Base-by-base conservation (phyloP, 1,140 invertebrate genomes). In the Bombus sibiricus region DNA sequence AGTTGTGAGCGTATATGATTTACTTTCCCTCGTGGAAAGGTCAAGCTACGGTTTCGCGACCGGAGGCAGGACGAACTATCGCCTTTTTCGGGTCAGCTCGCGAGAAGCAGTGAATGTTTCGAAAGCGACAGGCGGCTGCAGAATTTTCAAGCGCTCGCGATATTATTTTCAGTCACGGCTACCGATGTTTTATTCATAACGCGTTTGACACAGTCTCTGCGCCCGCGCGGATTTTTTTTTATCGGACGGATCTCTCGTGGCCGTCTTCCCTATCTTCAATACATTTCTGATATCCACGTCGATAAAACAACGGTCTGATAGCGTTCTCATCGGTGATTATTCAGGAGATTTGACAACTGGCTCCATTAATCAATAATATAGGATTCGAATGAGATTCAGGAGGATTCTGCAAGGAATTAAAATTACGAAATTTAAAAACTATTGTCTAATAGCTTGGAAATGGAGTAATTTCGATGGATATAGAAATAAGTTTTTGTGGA, bases 121-220 rank as follows among this genome's bases (percentile, higher is more conserved):
- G 75, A 78, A 79, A 79, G n/a, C 82, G 76, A 79, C 32, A 28
- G 34, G 43, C 22, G 37, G 37, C 13, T 1, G n/a, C 9, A 25
- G 75, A 76, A 79, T 84, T 78, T 71, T 71, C 75, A 43, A 84
- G 28, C 47, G 74, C 12, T 18, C 32, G 12, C 1, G 25, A 73
- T 76, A 59, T 47, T 84, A 84, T 78, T 84, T 84, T 68, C 82
- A 78, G 75, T 71, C 74, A 57, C 71, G 59, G 5, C 73, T 47
- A 10, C 0, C 5, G 6, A 84, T 84, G 66, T 62, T 79, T 84
- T 84, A 84, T 84, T 84, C 75, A 84, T 84, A 79, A 79, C 75
- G 39, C 75, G 75, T 79, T 32, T 34, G 39, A 81, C 80, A 74
- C 53, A 41, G 53, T 81, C 47, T 25, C 79, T 80, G 22, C 37